Evolutionary conservation across 2,113 vertebrate genomes (phyloP), one percentile per base, ranked within the genome.

Genomic region (Chrysochloris asiatica): DNA sequence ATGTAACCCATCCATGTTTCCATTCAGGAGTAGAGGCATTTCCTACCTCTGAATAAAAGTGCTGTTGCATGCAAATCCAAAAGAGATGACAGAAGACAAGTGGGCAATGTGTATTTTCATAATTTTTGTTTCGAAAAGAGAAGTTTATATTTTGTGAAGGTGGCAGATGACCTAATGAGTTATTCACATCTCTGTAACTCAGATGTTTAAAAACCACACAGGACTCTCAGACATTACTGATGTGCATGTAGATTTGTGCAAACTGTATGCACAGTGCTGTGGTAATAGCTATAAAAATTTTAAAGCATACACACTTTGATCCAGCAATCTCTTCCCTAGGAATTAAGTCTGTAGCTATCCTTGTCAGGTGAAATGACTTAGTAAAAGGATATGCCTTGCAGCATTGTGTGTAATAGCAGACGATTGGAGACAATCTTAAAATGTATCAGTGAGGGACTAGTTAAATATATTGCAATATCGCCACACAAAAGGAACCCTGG

Each of bases 21-120:
- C n/a, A 54, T n/a, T 83, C 8, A 47, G 28, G 24, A 81, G 21
- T 52, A 26, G 48, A 92, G 8, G 48, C 67, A 69, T 82, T 65
- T 93, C 82, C 82, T 76, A 30, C 30, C 61, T 38, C n/a, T 85
- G 71, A 90, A 85, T 56, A 77, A n/a, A n/a, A n/a, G n/a, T n/a
- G n/a, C n/a, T n/a, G n/a, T n/a, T n/a, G n/a, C n/a, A n/a, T n/a
- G n/a, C n/a, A n/a, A 81, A 87, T 83, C 78, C 89, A 26, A 85
- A 90, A 77, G 79, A 59, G 48, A 45, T 69, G 80, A 78, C 54
- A 93, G 50, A 91, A 96, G 91, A 75, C 59, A 92, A 85, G 52
- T 54, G 17, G 30, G 8, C 88, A 82, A 71, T 76, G 72, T 45
- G 8, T 43, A 54, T n/a, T 33, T 65, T 78, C 41, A 86, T 83